Base-by-base conservation (phyloP, 1,140 invertebrate species). In the Pissodes strobi region DNA sequence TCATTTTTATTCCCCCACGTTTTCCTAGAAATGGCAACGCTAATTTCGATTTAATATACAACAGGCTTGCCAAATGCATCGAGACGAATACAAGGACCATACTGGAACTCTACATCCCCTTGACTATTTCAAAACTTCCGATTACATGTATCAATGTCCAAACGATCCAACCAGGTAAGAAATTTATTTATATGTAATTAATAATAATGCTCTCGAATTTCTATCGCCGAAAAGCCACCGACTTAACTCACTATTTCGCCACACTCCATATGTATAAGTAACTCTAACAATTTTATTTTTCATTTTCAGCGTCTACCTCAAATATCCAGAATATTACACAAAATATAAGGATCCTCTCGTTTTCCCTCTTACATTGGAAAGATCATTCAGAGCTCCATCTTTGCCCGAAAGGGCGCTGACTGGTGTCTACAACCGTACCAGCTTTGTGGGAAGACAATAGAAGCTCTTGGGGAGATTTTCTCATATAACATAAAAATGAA, bases 1-100 rank as follows among this genome's bases (percentile, higher is more conserved):
- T n/a, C n/a, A n/a, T n/a, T n/a, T n/a, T n/a, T n/a, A n/a, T n/a
- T n/a, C n/a, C n/a, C n/a, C n/a, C n/a, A n/a, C n/a, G n/a, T n/a
- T n/a, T n/a, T n/a, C n/a, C n/a, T n/a, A n/a, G n/a, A n/a, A n/a
- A n/a, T n/a, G n/a, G n/a, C n/a, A n/a, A n/a, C n/a, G n/a, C n/a
- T n/a, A n/a, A n/a, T n/a, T n/a, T n/a, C n/a, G n/a, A n/a, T n/a
- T n/a, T n/a, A n/a, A n/a, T n/a, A n/a, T n/a, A n/a, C n/a, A n/a
- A 22, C 63, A 85, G 84, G 77, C 76, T 25, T 80, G 80, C 57
- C 85, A 86, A 72, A 70, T 80, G 25, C 82, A 85, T 66, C 77
- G 85, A 53, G 79, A 83, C 70, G 82, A 83, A 69, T 85, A 86
- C 60, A 80, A 80, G 74, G 84, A 85, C 10, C 78, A 81, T 48